Evolutionary conservation across 2,888 invertebrate genomes (phyloP).

Genomic region (Drosophila cracens): DNA sequence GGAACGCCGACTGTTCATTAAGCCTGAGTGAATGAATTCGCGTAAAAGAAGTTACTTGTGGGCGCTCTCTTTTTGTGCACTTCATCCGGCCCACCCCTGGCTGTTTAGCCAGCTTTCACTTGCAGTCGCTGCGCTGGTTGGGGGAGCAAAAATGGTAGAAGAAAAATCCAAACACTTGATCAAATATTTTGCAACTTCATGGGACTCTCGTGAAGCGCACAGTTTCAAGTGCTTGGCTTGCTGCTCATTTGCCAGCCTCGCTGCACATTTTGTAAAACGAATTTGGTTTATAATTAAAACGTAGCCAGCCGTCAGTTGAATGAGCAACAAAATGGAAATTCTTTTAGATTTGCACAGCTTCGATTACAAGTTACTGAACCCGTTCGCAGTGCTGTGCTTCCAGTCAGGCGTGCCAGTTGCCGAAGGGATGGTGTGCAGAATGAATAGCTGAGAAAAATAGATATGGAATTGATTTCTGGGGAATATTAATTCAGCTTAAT

Average conservation of each 20-base stretch:
- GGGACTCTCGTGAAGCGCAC: constrained; percentile 62
- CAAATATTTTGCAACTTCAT: constrained; percentile 82
- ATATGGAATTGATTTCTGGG: constrained; percentile 36
- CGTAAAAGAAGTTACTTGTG: constrained; percentile 81
- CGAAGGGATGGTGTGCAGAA: constrained; percentile 1
- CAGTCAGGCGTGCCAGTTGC: constrained; percentile 56
- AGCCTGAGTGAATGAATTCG: constrained; percentile 83
- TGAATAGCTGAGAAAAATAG: constrained; percentile 2
- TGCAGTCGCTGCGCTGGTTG: constrained; percentile 50
- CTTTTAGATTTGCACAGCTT: constrained; percentile 45
- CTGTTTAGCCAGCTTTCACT: constrained; percentile 61
- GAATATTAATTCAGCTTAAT: neutral
- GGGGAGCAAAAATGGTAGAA: constrained; percentile 17
- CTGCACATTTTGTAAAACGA: constrained; percentile 63
- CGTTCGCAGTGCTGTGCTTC: constrained; percentile 39
- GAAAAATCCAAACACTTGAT: constrained; percentile 74
- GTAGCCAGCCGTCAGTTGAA: constrained; percentile 77
- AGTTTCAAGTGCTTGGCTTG: constrained; percentile 61
- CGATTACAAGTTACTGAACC: constrained; percentile 72
- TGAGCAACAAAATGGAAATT: constrained; percentile 77
- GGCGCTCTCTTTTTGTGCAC: constrained; percentile 34
- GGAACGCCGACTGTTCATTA: constrained; percentile 80
- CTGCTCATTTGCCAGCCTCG: constrained; percentile 67
- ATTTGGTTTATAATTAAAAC: constrained; percentile 80
- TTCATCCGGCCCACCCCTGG: neutral